phyloP scores from a whole-genome alignment of 2,797 vertebrate genomes.

The Enteromius anoplus region DNA sequence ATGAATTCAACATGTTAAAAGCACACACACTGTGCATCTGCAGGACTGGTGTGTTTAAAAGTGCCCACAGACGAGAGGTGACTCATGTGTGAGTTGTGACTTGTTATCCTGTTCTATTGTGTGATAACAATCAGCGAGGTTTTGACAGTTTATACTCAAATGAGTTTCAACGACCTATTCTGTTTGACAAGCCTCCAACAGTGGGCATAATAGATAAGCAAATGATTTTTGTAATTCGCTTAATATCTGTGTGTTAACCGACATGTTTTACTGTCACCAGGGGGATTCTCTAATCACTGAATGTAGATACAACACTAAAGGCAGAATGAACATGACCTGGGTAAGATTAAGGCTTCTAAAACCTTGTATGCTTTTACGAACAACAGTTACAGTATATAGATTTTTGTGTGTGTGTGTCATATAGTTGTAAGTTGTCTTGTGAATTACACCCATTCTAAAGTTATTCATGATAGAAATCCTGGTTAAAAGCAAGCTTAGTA shows the following conservation, averaged over 20 bases:
- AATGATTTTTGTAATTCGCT: constrained; percentile 2
- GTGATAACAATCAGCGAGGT: constrained; percentile 11
- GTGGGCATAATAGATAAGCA: not conserved
- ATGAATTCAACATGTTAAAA: constrained; percentile 2
- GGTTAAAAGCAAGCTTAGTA: not conserved
- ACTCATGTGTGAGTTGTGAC: constrained; percentile 21
- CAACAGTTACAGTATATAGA: not conserved
- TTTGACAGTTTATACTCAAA: constrained; percentile 25
- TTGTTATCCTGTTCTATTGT: constrained; percentile 15
- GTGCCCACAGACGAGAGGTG: constrained; percentile 9
- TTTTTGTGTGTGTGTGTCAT: not conserved
- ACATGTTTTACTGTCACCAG: constrained; percentile 69
- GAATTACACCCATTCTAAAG: not conserved
- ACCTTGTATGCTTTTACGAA: not conserved
- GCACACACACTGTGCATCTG: not conserved
- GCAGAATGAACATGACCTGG: constrained; percentile 85
- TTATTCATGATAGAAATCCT: not conserved
- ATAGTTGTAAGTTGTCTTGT: not conserved
- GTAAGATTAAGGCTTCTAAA: constrained; percentile 72
- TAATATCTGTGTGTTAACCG: constrained; percentile 2
- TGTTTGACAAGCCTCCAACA: not conserved
- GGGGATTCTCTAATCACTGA: constrained; percentile 87
- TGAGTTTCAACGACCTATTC: not conserved
- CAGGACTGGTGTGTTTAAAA: constrained; percentile 11
- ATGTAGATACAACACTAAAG: constrained; percentile 84